These are phyloP conservation scores for Amblyjoppa proteus DNA, from an alignment of 2,888 invertebrate genomes.

Conservation along the genomic window DNA sequence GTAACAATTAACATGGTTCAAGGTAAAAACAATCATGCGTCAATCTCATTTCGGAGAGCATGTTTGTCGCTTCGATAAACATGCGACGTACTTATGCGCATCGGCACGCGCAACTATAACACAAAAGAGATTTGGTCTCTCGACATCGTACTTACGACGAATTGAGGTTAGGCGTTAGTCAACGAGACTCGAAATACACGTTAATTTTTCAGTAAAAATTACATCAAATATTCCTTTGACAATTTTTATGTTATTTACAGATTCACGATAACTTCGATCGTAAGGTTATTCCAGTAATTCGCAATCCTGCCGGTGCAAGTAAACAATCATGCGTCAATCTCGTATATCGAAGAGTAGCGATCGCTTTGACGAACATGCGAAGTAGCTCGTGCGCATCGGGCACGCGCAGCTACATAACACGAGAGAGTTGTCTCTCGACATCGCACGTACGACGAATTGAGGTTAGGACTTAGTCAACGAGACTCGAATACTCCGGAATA, in stretches of 20 bases:
- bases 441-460: slow-evolving; percentile 24
- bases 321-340: too few relatives aligned
- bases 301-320: neutral
- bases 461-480: slow-evolving; percentile 34
- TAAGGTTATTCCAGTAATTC: neutral
- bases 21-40: neutral
- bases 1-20: neutral
- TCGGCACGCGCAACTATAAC: neutral
- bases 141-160: slow-evolving; percentile 17
- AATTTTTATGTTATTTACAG: neutral
- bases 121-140: neutral
- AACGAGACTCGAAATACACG: neutral
- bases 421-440: slow-evolving; percentile 17
- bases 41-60: neutral
- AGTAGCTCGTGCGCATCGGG: neutral
- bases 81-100: neutral
- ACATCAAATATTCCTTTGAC: neutral
- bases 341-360: too few relatives aligned
- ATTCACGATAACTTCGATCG: neutral
- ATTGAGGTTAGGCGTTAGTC: slow-evolving; percentile 39
- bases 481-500: neutral
- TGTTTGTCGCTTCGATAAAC: neutral
- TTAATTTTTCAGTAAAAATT: neutral
- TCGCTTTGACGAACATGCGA: neutral
- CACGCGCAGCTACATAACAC: neutral